A percentile compares a stretch with the other conserved stretches of the same genome.
These are phyloP conservation scores for Tachysurus vachellii DNA, from an alignment of 2,113 vertebrate genomes.

Conservation along the genomic window DNA sequence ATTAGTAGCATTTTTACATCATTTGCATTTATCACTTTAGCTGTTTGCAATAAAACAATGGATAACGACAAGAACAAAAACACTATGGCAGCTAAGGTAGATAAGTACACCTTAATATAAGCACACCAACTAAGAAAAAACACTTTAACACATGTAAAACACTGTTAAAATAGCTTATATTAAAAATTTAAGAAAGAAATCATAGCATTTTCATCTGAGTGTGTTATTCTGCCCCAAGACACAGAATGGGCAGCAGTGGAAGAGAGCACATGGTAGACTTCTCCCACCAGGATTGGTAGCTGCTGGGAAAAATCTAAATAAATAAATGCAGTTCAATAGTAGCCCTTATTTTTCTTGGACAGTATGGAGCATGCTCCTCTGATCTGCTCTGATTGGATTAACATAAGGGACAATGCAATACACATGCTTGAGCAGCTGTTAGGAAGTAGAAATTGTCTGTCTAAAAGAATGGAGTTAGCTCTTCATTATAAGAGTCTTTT, in stretches of 20 bases:
- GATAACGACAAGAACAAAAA: background rate
- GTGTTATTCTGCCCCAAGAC: background rate
- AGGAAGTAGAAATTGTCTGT: constrained; percentile 38
- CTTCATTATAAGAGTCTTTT: constrained; percentile 42
- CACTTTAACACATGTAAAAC: no score
- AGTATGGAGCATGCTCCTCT: constrained; percentile 33
- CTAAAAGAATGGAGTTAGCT: constrained; percentile 41
- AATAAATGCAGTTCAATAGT: background rate
- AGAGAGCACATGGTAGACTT: background rate
- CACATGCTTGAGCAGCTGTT: constrained; percentile 43
- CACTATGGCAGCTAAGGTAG: background rate
- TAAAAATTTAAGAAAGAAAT: background rate
- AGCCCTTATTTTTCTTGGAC: constrained; percentile 18
- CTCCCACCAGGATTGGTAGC: background rate
- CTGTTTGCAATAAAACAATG: background rate
- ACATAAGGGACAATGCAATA: constrained; percentile 44
- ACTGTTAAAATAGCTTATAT: background rate
- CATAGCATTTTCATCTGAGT: background rate
- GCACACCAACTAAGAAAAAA: background rate
- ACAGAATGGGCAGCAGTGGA: background rate
- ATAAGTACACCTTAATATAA: background rate
- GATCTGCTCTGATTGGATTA: constrained; percentile 64
- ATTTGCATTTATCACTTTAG: background rate
- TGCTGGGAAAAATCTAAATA: background rate
- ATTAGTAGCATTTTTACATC: constrained; percentile 9